phyloP scores from a whole-genome alignment of 37 sponge, comb jelly and placozoan species.

The Halichondria panicea region DNA sequence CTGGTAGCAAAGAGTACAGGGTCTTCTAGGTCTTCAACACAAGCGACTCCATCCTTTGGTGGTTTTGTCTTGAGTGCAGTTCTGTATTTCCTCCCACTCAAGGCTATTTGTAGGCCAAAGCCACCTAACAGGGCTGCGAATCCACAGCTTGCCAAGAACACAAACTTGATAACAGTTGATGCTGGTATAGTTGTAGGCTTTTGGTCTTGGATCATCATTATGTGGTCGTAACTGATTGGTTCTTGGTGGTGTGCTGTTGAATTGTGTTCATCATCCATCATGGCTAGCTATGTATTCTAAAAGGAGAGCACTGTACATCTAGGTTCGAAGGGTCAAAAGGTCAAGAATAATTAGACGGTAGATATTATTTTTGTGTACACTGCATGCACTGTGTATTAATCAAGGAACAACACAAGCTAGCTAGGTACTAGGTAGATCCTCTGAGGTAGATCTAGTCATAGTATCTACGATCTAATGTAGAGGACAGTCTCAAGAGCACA shows the following conservation, averaged over 20 bases:
- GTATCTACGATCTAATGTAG: too few species aligned
- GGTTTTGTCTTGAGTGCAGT: not conserved
- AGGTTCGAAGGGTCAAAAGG: too few species aligned
- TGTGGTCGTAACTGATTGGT: conserved; percentile 11
- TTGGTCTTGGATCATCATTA: not conserved
- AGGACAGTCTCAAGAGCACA: too few species aligned
- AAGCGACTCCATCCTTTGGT: not conserved
- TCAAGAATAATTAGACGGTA: too few species aligned
- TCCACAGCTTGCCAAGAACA: conserved; percentile 7
- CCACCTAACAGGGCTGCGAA: conserved; percentile 28
- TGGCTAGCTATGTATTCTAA: not conserved
- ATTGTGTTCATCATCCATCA: not conserved
- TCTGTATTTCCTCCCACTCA: conserved; percentile 6
- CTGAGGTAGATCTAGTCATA: too few species aligned
- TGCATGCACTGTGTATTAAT: too few species aligned
- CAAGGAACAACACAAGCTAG: too few species aligned
- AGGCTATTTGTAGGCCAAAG: conserved; percentile 13
- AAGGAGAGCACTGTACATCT: not conserved
- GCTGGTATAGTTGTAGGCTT: not conserved
- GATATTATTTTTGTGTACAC: too few species aligned
- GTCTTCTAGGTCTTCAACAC: conserved; percentile 13
- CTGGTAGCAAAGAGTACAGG: conserved; percentile 55
- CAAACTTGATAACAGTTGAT: not conserved
- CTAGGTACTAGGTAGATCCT: too few species aligned
- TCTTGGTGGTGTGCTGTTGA: not conserved